Conservation (phyloP, 1,140 invertebrate genomes). For the Drosophila melanogaster region DNA sequence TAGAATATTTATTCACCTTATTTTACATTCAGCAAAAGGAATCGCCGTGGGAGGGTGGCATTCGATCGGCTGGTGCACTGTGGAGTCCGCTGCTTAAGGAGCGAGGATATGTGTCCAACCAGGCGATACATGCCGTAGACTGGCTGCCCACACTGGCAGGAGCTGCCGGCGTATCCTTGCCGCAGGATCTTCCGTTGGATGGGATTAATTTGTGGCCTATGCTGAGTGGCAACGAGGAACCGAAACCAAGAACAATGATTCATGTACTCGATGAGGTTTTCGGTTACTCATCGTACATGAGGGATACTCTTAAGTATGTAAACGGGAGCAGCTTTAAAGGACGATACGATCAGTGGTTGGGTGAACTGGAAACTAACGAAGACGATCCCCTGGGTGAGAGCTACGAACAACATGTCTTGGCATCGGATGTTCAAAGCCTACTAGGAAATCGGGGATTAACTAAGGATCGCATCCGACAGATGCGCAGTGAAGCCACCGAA, state of each 20-base stretch:
- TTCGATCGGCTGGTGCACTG: constrained; percentile 91
- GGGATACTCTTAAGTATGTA: constrained; percentile 90
- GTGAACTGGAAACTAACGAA: constrained; percentile 38
- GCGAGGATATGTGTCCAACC: constrained; percentile 88
- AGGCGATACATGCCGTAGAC: constrained; percentile 93
- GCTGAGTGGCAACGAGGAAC: constrained; percentile 84
- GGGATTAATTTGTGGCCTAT: constrained; percentile 90
- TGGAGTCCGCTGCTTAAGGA: constrained; percentile 89
- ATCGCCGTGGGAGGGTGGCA: constrained; percentile 93
- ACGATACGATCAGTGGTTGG: constrained; percentile 86
- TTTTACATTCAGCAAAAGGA: constrained; percentile 87
- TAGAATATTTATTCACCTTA: neutral
- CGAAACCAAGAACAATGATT: constrained; percentile 88
- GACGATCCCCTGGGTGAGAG: constrained; percentile 39
- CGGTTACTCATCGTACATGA: constrained; percentile 88
- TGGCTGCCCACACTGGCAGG: constrained; percentile 94
- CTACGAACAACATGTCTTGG: constrained; percentile 61
- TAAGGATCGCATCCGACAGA: constrained; percentile 65
- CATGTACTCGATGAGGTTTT: constrained; percentile 90
- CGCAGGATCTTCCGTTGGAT: constrained; percentile 86
- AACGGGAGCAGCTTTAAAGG: constrained; percentile 86
- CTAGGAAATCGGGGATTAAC: constrained; percentile 42
- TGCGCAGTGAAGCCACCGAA: constrained; percentile 85
- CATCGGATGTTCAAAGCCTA: constrained; percentile 60
- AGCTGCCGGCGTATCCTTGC: constrained; percentile 86